These are phyloP conservation scores for Sesia bembeciformis DNA, from an alignment of 2,888 invertebrate genomes.

Conservation along the genomic window DNA sequence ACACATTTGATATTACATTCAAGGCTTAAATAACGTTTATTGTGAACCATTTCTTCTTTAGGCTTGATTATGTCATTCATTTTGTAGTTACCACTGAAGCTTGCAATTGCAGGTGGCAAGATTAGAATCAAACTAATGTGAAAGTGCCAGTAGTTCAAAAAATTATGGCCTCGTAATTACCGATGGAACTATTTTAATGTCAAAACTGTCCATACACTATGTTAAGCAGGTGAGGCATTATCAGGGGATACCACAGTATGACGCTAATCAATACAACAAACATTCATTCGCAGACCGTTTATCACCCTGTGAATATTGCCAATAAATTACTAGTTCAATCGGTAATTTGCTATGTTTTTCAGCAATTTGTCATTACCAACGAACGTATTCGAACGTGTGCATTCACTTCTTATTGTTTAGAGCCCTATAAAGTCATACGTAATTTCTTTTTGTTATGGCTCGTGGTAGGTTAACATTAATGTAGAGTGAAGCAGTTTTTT, in stretches of 20 bases:
- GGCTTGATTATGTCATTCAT: not conserved
- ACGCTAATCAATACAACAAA: constrained; percentile 41
- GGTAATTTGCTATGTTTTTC: constrained; percentile 32
- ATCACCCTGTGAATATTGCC: constrained; percentile 46
- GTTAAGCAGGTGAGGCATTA: constrained; percentile 35
- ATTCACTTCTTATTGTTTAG: too few relatives aligned
- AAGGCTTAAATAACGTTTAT: not conserved
- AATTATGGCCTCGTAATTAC: constrained; percentile 1
- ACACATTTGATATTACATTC: constrained; percentile 2
- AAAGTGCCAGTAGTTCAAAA: constrained; percentile 2
- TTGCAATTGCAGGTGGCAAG: constrained; percentile 21
- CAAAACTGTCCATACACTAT: constrained; percentile 15
- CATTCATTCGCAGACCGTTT: constrained; percentile 33
- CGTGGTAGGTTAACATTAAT: too few relatives aligned
- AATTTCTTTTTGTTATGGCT: too few relatives aligned
- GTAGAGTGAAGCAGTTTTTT: too few relatives aligned
- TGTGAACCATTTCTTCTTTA: not conserved
- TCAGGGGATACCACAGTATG: constrained; percentile 13
- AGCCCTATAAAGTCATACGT: too few relatives aligned
- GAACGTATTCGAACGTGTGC: not conserved
- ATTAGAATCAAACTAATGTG: constrained; percentile 39
- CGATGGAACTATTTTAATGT: constrained; percentile 13
- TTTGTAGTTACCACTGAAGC: not conserved
- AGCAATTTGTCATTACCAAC: constrained; percentile 53
- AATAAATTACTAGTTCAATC: constrained; percentile 51